These are phyloP conservation scores for Actinostola sp. DNA, from an alignment of 92 coral and sea anemone species.

Conservation along the genomic window DNA sequence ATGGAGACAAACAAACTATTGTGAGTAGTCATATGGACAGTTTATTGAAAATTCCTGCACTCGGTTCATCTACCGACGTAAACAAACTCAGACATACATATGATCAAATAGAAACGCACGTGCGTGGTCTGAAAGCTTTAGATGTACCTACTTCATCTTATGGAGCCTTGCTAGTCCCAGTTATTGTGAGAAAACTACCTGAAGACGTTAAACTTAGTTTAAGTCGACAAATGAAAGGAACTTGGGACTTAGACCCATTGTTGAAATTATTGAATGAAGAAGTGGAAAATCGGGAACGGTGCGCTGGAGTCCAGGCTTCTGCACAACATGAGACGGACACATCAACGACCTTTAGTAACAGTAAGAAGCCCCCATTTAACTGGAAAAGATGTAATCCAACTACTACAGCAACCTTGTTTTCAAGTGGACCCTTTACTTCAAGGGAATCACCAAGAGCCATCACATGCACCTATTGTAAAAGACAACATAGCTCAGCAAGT, in stretches of 20 bases:
- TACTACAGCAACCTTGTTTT: slow-evolving; percentile 28
- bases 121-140: slow-evolving; percentile 46
- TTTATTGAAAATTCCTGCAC: slow-evolving; percentile 39
- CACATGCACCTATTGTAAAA: slow-evolving; percentile 60
- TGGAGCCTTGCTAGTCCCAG: slow-evolving; percentile 48
- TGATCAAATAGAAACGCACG: slow-evolving; percentile 53
- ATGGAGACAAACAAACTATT: slow-evolving; percentile 57
- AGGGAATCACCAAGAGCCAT: not conserved
- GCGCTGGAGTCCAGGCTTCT: slow-evolving; percentile 48
- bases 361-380: not conserved
- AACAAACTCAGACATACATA: slow-evolving; percentile 35
- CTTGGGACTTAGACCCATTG: slow-evolving; percentile 44
- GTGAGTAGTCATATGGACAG: slow-evolving; percentile 65
- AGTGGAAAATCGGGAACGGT: slow-evolving; percentile 53
- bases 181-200: slow-evolving; percentile 49
- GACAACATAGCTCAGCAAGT: slow-evolving; percentile 52
- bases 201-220: slow-evolving; percentile 42
- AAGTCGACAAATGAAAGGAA: slow-evolving; percentile 46
- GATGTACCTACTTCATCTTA: slow-evolving; percentile 40
- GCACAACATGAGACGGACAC: not conserved
- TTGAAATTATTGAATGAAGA: slow-evolving; percentile 42
- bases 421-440: slow-evolving; percentile 14
- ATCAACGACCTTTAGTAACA: not conserved
- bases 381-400: slow-evolving; percentile 20
- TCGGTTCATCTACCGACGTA: slow-evolving; percentile 31